Evolutionary conservation across 2,888 invertebrate species (phyloP).

Genomic region (Tanytarsus gracilentus): DNA sequence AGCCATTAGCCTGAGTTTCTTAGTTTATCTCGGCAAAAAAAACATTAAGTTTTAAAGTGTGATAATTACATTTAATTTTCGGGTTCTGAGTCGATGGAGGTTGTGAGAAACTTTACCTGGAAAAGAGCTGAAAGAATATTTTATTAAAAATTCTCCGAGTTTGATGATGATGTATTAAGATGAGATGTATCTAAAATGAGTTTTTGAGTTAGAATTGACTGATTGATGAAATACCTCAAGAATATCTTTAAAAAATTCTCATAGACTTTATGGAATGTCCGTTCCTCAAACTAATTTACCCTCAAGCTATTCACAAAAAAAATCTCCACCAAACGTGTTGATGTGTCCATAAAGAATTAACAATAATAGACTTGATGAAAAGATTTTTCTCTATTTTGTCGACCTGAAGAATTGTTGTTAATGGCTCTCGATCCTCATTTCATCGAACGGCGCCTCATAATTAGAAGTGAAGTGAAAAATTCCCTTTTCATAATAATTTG

Average conservation of each 20-base stretch:
- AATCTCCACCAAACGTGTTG: neutral
- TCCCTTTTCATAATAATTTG: slow-evolving; percentile 2
- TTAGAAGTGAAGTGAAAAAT: slow-evolving; percentile 13
- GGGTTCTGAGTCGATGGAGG: neutral
- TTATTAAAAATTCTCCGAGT: no score
- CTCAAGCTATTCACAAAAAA: slow-evolving; percentile 1
- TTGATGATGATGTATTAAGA: no score
- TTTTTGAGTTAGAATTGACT: no score
- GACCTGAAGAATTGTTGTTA: no score
- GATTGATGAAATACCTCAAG: no score
- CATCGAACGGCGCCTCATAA: neutral
- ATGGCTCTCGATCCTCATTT: neutral
- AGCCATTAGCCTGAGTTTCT: neutral
- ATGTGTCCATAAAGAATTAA: neutral
- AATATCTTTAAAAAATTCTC: no score
- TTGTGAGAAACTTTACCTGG: slow-evolving; percentile 1
- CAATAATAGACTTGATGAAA: slow-evolving; percentile 15
- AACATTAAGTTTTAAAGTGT: slow-evolving; percentile 17
- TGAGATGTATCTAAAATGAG: no score
- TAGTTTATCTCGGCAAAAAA: neutral
- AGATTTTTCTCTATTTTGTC: no score
- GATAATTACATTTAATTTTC: slow-evolving; percentile 28
- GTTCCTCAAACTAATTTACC: slow-evolving; percentile 9
- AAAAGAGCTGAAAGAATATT: no score
- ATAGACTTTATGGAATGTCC: no score